Evolutionary conservation across 2,113 vertebrate species (phyloP).

Genomic region (Cisticola juncidis): DNA sequence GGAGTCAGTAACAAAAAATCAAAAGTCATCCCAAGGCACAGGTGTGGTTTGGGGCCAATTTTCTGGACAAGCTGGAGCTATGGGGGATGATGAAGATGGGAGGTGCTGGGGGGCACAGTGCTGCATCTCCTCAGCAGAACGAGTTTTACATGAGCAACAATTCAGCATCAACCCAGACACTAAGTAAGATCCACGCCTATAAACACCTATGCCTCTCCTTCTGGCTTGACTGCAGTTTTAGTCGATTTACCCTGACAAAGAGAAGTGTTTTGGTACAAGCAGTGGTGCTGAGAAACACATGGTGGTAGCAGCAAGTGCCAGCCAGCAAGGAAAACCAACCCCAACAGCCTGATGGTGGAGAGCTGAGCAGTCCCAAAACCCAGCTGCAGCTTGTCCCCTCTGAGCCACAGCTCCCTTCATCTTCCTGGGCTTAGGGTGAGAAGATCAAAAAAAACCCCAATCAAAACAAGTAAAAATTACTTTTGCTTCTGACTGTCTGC

Average conservation of each 20-base stretch:
- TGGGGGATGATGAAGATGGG: background rate
- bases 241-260: constrained; percentile 43
- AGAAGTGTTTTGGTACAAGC: constrained; percentile 49
- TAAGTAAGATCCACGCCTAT: background rate
- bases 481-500: background rate
- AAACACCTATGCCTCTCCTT: background rate
- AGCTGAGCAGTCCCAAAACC: background rate
- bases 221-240: constrained; percentile 20
- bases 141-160: background rate
- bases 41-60: background rate
- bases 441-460: background rate
- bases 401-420: background rate
- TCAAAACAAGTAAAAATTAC: background rate
- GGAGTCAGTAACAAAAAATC: background rate
- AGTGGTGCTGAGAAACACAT: background rate
- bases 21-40: background rate
- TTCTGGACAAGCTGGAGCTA: background rate
- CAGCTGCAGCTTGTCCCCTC: background rate
- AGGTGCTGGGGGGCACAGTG: accelerated
- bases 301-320: background rate
- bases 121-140: background rate
- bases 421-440: background rate
- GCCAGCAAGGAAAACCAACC: background rate
- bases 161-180: background rate
- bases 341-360: background rate